Percentiles rank a stretch among this genome's conserved stretches.
Conservation (phyloP, 2,888 invertebrate genomes). For the Rugalucina vietnamica region DNA sequence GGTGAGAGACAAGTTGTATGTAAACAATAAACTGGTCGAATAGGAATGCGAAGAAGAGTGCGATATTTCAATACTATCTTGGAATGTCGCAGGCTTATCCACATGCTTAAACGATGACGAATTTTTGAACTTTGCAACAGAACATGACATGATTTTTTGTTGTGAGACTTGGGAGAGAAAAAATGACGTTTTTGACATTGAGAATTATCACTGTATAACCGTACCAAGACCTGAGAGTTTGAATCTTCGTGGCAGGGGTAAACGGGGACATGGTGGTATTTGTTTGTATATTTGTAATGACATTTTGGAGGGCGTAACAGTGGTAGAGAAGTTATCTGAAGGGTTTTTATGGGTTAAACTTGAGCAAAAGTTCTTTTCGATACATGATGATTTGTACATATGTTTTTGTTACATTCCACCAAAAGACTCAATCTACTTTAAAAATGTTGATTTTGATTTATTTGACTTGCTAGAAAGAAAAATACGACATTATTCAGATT, state of each 20-base stretch:
- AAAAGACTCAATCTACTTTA: conserved; percentile 6
- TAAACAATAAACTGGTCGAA: neutral
- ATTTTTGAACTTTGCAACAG: conserved; percentile 14
- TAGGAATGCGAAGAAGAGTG: conserved; percentile 6
- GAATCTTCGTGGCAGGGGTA: neutral
- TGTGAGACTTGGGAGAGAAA: conserved; percentile 23
- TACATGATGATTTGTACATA: neutral
- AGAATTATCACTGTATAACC: conserved; percentile 19
- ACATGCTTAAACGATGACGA: conserved; percentile 23
- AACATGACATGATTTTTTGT: conserved; percentile 22
- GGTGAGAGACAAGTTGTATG: neutral
- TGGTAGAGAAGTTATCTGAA: neutral
- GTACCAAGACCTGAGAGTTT: conserved; percentile 5
- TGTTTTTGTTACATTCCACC: conserved; percentile 20
- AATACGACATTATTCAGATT: neutral
- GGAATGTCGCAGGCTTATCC: conserved; percentile 28
- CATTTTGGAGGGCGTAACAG: neutral
- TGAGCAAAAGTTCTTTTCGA: neutral
- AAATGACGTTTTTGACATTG: conserved; percentile 9
- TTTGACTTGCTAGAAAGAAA: neutral
- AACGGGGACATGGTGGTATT: conserved; percentile 13
- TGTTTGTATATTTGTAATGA: neutral
- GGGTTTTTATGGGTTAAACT: conserved; percentile 19
- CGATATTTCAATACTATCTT: neutral
- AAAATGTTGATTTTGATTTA: neutral